These are phyloP conservation scores for Avahi laniger DNA, from an alignment of 2,797 vertebrate species.

Conservation along the genomic window DNA sequence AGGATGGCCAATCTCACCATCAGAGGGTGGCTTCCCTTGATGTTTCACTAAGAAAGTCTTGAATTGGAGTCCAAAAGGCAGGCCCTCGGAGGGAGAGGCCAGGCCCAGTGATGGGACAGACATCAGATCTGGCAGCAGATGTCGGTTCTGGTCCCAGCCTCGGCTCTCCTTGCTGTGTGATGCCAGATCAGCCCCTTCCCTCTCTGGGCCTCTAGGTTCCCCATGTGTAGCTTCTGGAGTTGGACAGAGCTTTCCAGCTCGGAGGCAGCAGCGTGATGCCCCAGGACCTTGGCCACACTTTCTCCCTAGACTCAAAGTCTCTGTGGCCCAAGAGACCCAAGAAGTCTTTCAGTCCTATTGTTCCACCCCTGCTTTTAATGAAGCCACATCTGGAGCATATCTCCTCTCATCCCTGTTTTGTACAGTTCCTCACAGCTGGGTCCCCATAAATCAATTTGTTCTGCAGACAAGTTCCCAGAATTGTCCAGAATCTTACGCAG, in stretches of 20 bases:
- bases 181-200: background rate
- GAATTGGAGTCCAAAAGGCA: background rate
- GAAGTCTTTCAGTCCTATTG: conserved; percentile 4
- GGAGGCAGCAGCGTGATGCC: background rate
- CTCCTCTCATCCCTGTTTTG: conserved; percentile 60
- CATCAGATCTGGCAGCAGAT: background rate
- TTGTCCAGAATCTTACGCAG: conserved; percentile 64
- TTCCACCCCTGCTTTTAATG: conserved; percentile 40
- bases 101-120: background rate
- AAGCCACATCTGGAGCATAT: conserved; percentile 74
- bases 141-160: background rate
- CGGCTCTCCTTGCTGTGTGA: background rate
- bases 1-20: background rate
- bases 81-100: background rate
- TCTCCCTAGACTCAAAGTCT: background rate
- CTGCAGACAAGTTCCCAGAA: conserved; percentile 73
- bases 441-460: conserved; percentile 74
- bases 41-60: background rate
- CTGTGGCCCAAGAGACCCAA: background rate
- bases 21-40: background rate
- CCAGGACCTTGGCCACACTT: background rate
- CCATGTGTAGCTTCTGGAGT: background rate
- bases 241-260: background rate
- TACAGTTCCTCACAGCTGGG: conserved; percentile 71
- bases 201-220: background rate